Percentiles rank a stretch among this genome's conserved stretches.
Conservation (phyloP, 2,113 vertebrate species). For the Pontoporia blainvillei region DNA sequence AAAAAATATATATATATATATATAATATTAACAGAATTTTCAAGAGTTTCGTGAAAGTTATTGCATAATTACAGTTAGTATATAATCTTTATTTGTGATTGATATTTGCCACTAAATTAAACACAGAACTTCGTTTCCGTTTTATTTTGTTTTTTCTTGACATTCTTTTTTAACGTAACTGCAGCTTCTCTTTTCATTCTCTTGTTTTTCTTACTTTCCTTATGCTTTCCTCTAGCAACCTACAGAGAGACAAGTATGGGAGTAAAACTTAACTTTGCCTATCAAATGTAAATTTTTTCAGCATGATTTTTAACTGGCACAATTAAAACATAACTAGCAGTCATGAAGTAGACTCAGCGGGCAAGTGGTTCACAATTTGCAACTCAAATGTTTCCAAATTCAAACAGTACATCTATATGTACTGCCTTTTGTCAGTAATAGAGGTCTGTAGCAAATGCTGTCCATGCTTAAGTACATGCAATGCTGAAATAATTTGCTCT, state of each 20-base stretch:
- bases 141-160: constrained; percentile 76
- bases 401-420: constrained; percentile 73
- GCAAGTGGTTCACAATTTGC: constrained; percentile 97
- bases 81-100: constrained; percentile 60
- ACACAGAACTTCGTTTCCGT: constrained; percentile 75
- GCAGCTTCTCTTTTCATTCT: constrained; percentile 90
- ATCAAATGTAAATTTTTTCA: constrained; percentile 99
- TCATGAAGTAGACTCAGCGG: constrained; percentile 97
- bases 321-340: constrained; percentile 94
- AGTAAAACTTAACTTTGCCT: constrained; percentile 99
- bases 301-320: constrained; percentile 98
- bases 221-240: constrained; percentile 99
- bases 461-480: constrained; percentile 74
- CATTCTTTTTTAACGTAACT: constrained; percentile 81
- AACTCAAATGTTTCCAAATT: constrained; percentile 82
- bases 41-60: constrained; percentile 66
- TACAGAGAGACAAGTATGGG: constrained; percentile 99
- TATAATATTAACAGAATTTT: constrained; percentile 65
- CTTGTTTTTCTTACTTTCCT: constrained; percentile 93
- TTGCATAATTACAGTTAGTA: constrained; percentile 61
- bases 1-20: constrained; percentile 34
- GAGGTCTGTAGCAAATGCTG: constrained; percentile 83
- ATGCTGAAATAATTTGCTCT: constrained; percentile 90
- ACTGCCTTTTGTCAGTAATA: constrained; percentile 76
- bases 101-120: constrained; percentile 68